Conservation (phyloP, 2,888 invertebrate species). For the Blomia tropicalis region DNA sequence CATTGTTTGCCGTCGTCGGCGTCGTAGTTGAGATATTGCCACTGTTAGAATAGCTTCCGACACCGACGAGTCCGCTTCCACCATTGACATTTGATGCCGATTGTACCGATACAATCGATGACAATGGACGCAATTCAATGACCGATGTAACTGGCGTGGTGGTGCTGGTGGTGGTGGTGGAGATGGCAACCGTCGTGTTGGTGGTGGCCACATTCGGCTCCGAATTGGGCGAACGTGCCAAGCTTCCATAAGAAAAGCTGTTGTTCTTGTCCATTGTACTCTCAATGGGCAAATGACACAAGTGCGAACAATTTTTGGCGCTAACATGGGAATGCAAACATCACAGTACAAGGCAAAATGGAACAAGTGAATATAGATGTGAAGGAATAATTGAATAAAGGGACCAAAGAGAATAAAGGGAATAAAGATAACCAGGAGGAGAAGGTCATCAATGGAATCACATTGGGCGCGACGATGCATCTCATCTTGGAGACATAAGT, state of each 20-base stretch:
- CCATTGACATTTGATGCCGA: too few relatives aligned
- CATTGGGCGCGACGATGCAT: neutral
- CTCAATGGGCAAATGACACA: neutral
- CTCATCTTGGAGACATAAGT: constrained; percentile 1
- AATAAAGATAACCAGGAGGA: neutral
- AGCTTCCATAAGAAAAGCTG: constrained; percentile 7
- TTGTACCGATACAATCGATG: neutral
- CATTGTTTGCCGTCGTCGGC: neutral
- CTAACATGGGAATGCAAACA: constrained; percentile 13
- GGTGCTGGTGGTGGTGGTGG: too few relatives aligned
- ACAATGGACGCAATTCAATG: constrained; percentile 3
- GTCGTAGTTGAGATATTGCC: neutral
- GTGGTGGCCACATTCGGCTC: constrained; percentile 1
- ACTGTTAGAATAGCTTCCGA: neutral
- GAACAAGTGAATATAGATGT: neutral
- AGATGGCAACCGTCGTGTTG: too few relatives aligned
- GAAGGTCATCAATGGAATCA: neutral
- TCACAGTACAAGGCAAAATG: neutral
- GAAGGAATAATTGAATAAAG: neutral
- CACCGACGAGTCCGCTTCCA: neutral
- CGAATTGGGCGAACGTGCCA: neutral
- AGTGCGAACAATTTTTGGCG: neutral
- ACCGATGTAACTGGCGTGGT: neutral
- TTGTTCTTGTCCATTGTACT: constrained; percentile 3
- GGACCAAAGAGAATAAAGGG: too few relatives aligned